Conservation (phyloP, 2,797 vertebrate species). For the Zenarchopterus dispar region DNA sequence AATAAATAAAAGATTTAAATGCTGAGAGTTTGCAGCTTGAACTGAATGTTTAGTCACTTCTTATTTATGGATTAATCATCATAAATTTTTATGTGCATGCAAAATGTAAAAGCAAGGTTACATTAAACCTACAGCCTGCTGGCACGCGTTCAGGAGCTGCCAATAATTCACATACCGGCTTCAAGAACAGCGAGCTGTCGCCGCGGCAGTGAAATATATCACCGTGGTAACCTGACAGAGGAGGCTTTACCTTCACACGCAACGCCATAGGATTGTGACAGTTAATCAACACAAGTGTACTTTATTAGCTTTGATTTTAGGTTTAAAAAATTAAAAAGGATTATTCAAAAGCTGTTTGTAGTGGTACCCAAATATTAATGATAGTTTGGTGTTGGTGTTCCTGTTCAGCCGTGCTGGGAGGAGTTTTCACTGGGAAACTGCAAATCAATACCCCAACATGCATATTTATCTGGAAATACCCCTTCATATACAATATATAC, state of each 20-base stretch:
- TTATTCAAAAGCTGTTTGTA: too few relatives aligned
- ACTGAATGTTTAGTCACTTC: not conserved
- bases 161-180: constrained; percentile 56
- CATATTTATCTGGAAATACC: too few relatives aligned
- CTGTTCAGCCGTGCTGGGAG: too few relatives aligned
- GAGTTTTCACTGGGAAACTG: too few relatives aligned
- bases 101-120: constrained; percentile 55
- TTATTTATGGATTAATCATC: constrained; percentile 54
- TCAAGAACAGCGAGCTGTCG: constrained; percentile 40
- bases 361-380: too few relatives aligned
- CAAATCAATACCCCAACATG: too few relatives aligned
- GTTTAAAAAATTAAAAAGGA: too few relatives aligned
- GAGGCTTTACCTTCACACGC: constrained; percentile 25
- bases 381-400: too few relatives aligned
- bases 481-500: not conserved
- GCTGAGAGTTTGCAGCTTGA: not conserved
- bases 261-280: constrained; percentile 7
- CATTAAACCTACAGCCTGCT: constrained; percentile 21
- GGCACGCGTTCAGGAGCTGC: constrained; percentile 27
- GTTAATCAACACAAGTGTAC: not conserved
- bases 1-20: not conserved
- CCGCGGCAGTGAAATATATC: constrained; percentile 37
- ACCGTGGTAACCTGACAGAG: constrained; percentile 24
- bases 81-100: constrained; percentile 51
- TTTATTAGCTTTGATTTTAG: too few relatives aligned